phyloP scores from a whole-genome alignment of 2,113 vertebrate species.

The Zosterops japonicus region DNA sequence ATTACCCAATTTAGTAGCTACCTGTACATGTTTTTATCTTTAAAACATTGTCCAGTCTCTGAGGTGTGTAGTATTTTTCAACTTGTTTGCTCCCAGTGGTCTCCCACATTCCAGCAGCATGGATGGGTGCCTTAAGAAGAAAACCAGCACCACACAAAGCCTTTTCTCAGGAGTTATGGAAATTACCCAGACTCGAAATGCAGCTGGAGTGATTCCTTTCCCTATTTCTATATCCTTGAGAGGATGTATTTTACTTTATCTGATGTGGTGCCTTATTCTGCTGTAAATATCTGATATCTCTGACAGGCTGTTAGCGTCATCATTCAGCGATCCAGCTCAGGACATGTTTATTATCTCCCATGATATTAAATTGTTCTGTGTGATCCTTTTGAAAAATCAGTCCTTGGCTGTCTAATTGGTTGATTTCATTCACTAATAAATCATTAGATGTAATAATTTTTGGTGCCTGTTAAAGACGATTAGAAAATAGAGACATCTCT shows the following conservation, averaged over 20 bases:
- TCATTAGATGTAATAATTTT: neutral
- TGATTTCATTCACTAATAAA: neutral
- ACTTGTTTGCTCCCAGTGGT: neutral
- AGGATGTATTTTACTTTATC: slow-evolving; percentile 54
- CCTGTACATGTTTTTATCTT: neutral
- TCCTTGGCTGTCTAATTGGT: neutral
- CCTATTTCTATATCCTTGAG: slow-evolving; percentile 11
- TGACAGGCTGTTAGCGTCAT: slow-evolving; percentile 28
- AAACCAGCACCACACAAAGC: neutral
- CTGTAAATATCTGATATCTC: slow-evolving; percentile 51
- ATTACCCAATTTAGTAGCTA: neutral
- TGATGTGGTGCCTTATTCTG: slow-evolving; percentile 34
- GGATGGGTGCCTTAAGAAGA: neutral
- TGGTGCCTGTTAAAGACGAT: neutral
- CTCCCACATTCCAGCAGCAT: rapidly evolving
- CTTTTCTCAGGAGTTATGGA: neutral
- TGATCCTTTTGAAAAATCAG: neutral
- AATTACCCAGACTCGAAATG: neutral
- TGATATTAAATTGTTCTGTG: slow-evolving; percentile 2
- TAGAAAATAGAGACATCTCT: neutral
- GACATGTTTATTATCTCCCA: slow-evolving; percentile 37
- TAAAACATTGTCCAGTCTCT: neutral
- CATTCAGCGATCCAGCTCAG: neutral
- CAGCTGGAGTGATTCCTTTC: neutral
- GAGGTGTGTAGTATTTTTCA: neutral